Evolutionary conservation across 1,140 invertebrate species (phyloP), one percentile per base, ranked within the genome.

Genomic region (Ostrea edulis): DNA sequence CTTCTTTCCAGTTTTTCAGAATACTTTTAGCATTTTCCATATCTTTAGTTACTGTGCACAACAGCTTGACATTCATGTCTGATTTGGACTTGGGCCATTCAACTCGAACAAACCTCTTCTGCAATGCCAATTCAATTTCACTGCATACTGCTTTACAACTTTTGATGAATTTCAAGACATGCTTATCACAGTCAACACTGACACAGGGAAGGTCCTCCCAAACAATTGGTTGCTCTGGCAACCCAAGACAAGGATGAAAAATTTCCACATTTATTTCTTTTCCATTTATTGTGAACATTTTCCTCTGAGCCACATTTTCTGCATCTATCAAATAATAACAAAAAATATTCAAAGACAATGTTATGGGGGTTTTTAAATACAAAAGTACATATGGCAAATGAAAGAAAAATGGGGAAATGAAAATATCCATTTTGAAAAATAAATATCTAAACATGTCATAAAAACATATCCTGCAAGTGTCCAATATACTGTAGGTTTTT

Each of bases 211-310:
- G 35, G 71, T 87, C 86, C 14, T 29, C 81, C 25, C 44, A 82
- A 14, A 52, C 11, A 20, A 87, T 82, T 87, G 81, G 77, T 65
- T 81, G 86, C 9, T 83, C 86, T 87, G 86, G 86, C 17, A 52
- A 35, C 51, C 86, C 81, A 20, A 87, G 54, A 51, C 55, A 82
- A 52, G 58, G 29, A 82, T 82, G 82, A 22, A 55, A 83, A n/a
- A 87, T 25, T 14, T 54, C 22, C 11, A 82, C 86, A 12, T 82
- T 52, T 20, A 87, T 29, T 14, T 52, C 14, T 54, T 52, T 52
- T 11, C 35, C n/a, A n/a, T 53, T 52, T 8, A 87, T 83, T 20
- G 22, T 83, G 12, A 77, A 77, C 54, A 82, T 81, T n/a, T 82
- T 25, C 52, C 22, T 87, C 22, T 22, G 17, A 44, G 35, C 62